Percentiles rank a stretch among this genome's conserved stretches.
These are phyloP conservation scores for Onychostoma macrolepis DNA, from an alignment of 2,113 vertebrate genomes.

Conservation along the genomic window DNA sequence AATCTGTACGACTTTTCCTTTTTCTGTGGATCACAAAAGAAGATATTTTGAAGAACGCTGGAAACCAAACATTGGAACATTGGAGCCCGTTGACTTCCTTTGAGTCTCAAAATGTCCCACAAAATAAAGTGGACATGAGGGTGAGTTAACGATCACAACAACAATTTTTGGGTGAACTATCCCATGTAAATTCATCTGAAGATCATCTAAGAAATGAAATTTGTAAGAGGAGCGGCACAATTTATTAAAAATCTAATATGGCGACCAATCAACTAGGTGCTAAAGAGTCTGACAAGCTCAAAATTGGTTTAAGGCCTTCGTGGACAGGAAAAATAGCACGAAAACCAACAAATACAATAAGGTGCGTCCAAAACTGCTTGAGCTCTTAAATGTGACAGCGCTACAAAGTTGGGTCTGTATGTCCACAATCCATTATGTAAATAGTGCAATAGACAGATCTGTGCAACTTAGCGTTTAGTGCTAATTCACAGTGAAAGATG, in stretches of 20 bases:
- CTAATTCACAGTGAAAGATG: not conserved
- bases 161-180: not conserved
- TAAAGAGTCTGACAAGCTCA: not conserved
- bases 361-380: not conserved
- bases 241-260: not conserved
- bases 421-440: not conserved
- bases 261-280: not conserved
- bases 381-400: not conserved
- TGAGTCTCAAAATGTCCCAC: not conserved
- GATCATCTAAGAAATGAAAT: not conserved
- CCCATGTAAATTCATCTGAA: not conserved
- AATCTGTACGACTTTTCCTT: not conserved
- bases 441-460: slow-evolving; percentile 10
- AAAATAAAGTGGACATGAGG: not conserved
- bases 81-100: not conserved
- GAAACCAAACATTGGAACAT: not conserved
- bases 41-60: not conserved
- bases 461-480: not conserved
- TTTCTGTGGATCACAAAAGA: not conserved
- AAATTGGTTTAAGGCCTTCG: not conserved
- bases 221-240: not conserved
- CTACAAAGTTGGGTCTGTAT: not conserved
- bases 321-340: not conserved
- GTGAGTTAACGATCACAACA: not conserved
- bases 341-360: not conserved